Evolutionary conservation across 2,888 invertebrate genomes (phyloP), one percentile per base, ranked within the genome.

Genomic region (Chymomyza procnemis): DNA sequence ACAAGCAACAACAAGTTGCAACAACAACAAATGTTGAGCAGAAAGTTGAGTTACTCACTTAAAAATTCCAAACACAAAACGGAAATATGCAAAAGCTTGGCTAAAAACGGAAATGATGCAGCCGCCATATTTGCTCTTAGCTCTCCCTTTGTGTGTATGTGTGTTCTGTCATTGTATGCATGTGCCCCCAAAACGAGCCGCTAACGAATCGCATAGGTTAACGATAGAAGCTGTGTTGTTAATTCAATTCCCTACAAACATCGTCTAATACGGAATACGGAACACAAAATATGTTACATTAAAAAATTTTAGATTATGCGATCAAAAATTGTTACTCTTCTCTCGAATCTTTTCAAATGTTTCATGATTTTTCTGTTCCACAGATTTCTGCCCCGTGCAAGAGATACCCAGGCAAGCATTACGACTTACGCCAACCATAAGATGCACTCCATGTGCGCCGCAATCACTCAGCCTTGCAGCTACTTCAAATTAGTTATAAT

Each of bases 21-120:
- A 65, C 60, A 63, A 30, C 60, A 69, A 19, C 57, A 75, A 56
- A 69, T 71, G 78, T 78, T 71, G 65, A 61, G 61, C 48, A 14
- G 55, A 50, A 54, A 50, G 59, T 52, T 41, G 64, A 58, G 52
- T 52, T 71, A 80, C 79, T 87, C 84, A 85, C 87, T 89, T 88
- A 85, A 82, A 88, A 87, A 88, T 88, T 83, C 87, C 73, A 76
- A 87, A 82, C 88, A 84, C 88, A 82, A 78, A 84, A 84, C 89
- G 89, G 89, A 88, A 88, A 89, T 89, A 88, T 87, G 88, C 79
- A 87, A 77, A 87, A 80, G 79, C 85, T 76, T 70, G 78, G 78
- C 74, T 72, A 69, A 70, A 79, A 82, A 64, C 88, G 88, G 87
- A 88, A 88, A 88, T 88, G 85, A 85, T 75, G 73, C 66, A 74